Conservation (phyloP, 1,140 invertebrate genomes). For the Ceratosolen fusciceps region DNA sequence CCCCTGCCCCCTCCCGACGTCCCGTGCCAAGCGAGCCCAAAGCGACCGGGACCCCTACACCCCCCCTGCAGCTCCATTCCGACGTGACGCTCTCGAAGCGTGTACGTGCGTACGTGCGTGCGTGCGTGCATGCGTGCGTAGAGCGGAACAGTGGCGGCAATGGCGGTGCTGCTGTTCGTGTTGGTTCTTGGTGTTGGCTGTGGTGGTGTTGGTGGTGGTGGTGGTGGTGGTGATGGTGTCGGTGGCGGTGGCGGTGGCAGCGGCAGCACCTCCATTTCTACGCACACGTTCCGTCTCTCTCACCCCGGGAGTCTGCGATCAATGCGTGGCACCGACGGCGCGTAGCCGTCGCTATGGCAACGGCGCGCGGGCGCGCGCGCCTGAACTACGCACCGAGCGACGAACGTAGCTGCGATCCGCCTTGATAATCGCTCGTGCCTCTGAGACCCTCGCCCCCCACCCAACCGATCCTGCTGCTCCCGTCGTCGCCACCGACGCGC, state of each 20-base stretch:
- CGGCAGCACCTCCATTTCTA: constrained; percentile 56
- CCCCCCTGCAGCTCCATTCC: too few species aligned
- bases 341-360: constrained; percentile 65
- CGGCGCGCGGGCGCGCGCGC: constrained; percentile 59
- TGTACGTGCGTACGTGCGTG: constrained; percentile 42
- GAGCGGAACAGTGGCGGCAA: too few species aligned
- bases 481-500: too few species aligned
- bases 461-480: too few species aligned
- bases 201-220: too few species aligned
- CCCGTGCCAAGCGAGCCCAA: background rate
- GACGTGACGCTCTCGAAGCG: background rate
- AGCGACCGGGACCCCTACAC: too few species aligned
- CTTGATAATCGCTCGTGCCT: constrained; percentile 57
- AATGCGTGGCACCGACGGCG: constrained; percentile 66
- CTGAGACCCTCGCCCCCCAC: background rate
- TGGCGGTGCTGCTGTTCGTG: too few species aligned
- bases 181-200: too few species aligned
- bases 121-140: constrained; percentile 53
- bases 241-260: too few species aligned
- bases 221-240: too few species aligned
- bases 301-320: constrained; percentile 69
- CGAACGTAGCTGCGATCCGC: constrained; percentile 57
- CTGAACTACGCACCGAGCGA: constrained; percentile 62
- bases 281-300: constrained; percentile 48
- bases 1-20: constrained; percentile 35